Evolutionary conservation across 2,797 vertebrate genomes (phyloP).

Genomic region (Ctenosaura bakeri): DNA sequence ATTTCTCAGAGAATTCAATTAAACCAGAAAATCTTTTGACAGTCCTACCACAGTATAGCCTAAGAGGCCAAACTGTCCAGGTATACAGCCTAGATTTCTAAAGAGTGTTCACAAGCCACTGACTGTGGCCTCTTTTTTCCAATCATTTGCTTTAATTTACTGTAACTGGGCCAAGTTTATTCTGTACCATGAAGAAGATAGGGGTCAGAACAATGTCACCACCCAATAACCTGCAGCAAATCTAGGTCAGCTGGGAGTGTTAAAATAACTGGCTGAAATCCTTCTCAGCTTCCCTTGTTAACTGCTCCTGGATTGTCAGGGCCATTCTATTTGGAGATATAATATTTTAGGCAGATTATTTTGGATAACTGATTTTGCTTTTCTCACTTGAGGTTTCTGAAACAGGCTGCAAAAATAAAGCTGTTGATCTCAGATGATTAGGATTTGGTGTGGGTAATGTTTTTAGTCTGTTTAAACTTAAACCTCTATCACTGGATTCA

Average conservation of each 20-base stretch:
- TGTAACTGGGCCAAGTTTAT: neutral
- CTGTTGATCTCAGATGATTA: neutral
- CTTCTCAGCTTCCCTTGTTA: neutral
- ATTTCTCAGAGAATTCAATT: slow-evolving; percentile 13
- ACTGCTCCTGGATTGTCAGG: slow-evolving; percentile 1
- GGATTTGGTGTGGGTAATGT: neutral
- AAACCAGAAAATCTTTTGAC: neutral
- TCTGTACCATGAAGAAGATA: neutral
- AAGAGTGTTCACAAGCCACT: neutral
- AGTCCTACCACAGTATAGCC: neutral
- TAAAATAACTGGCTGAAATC: slow-evolving; percentile 11
- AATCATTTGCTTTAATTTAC: slow-evolving; percentile 14
- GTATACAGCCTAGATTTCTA: neutral
- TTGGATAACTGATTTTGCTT: neutral
- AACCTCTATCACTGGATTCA: neutral
- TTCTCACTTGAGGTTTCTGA: neutral
- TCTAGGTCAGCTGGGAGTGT: slow-evolving; percentile 24
- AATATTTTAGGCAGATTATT: neutral
- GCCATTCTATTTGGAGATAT: neutral
- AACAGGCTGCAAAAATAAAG: neutral
- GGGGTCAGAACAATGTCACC: neutral
- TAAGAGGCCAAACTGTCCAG: neutral
- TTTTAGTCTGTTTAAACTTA: neutral
- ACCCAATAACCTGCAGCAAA: slow-evolving; percentile 29
- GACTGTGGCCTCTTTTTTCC: neutral